Percentiles rank a stretch among this genome's conserved stretches.
Conservation (phyloP, 2,888 invertebrate genomes). For the Pachliopta kotzebuea region DNA sequence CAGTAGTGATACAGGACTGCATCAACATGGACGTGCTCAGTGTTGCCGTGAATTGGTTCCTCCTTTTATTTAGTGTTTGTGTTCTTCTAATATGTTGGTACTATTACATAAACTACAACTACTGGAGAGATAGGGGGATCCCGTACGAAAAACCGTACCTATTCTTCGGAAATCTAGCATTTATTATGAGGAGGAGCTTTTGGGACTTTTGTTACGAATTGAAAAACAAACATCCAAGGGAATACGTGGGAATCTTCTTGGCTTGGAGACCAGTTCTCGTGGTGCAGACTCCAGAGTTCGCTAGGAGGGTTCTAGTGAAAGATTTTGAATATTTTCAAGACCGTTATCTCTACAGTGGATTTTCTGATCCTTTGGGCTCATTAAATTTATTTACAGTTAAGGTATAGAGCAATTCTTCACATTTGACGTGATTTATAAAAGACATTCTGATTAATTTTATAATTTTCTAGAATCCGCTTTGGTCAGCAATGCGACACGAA, state of each 20-base stretch:
- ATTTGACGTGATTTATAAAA: neutral
- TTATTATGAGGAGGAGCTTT: slow-evolving; percentile 55
- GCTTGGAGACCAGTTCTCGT: slow-evolving; percentile 54
- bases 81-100: slow-evolving; percentile 43
- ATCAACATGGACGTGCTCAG: slow-evolving; percentile 24
- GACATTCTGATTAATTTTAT: neutral
- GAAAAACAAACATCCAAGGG: slow-evolving; percentile 42
- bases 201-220: slow-evolving; percentile 50
- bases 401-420: slow-evolving; percentile 39
- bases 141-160: slow-evolving; percentile 52
- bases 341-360: slow-evolving; percentile 46
- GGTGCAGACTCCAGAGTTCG: slow-evolving; percentile 56
- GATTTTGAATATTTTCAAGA: slow-evolving; percentile 56
- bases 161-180: slow-evolving; percentile 53
- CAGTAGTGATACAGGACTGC: slow-evolving; percentile 6
- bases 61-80: slow-evolving; percentile 36
- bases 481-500: slow-evolving; percentile 54
- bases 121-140: slow-evolving; percentile 57
- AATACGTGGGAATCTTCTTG: slow-evolving; percentile 57
- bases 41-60: slow-evolving; percentile 13
- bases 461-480: slow-evolving; percentile 53
- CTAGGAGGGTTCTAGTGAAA: slow-evolving; percentile 50
- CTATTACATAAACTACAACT: slow-evolving; percentile 48
- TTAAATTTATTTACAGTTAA: slow-evolving; percentile 60
- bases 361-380: slow-evolving; percentile 56